A percentile compares a stretch with the other conserved stretches of the same genome.
These are phyloP conservation scores for Meteorus cinctellus DNA, from an alignment of 2,888 invertebrate genomes.

Conservation along the genomic window DNA sequence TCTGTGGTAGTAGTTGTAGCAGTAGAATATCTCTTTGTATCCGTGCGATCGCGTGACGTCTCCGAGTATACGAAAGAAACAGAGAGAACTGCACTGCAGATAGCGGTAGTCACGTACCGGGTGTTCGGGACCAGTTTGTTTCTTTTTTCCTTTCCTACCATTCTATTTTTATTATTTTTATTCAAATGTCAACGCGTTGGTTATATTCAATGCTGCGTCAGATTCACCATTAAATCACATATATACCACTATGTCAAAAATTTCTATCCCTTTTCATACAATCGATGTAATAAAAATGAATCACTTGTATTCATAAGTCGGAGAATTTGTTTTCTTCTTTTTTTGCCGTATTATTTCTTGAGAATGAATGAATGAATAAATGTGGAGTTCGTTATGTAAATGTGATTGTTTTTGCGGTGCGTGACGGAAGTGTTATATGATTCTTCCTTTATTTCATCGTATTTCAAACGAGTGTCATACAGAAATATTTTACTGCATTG, in stretches of 20 bases:
- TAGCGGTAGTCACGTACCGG: conserved; percentile 53
- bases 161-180: conserved; percentile 5
- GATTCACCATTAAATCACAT: conserved; percentile 19
- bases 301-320: background rate
- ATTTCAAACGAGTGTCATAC: background rate
- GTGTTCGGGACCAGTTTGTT: conserved; percentile 41
- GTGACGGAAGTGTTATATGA: conserved; percentile 33
- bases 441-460: background rate
- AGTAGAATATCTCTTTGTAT: conserved; percentile 52
- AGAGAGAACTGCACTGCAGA: conserved; percentile 53
- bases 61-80: conserved; percentile 23
- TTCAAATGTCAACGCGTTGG: conserved; percentile 38
- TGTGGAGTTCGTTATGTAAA: conserved; percentile 33
- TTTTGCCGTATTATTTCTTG: background rate
- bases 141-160: conserved; percentile 20
- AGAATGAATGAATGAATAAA: background rate
- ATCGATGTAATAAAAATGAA: background rate
- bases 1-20: conserved; percentile 19
- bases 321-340: background rate
- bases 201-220: conserved; percentile 39
- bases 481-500: conserved; percentile 5
- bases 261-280: background rate
- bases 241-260: background rate
- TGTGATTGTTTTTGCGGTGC: conserved; percentile 25
- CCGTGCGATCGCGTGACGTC: conserved; percentile 53